Evolutionary conservation across 1,140 invertebrate species (phyloP), one percentile per base, ranked within the genome.

Genomic region (Plectrocnemia conspersa): DNA sequence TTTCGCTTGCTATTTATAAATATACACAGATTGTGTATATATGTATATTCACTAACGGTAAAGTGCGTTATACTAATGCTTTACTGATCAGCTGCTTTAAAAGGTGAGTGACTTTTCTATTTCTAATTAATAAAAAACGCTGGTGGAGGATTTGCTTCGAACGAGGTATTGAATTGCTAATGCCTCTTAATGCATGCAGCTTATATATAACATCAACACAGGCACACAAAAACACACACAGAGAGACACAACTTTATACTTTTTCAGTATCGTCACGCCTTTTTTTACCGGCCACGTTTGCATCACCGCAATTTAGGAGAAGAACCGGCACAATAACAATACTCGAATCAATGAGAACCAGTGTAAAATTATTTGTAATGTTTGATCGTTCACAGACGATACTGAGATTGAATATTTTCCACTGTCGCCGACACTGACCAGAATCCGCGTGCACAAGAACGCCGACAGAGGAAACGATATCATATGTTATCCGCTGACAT

Each of bases 391-490:
- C 80, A 75, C 82, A 83, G 82, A 83, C 75, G 78, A 81, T 64
- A 70, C 81, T 42, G 80, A 82, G 72, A 81, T 88, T 62, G 85
- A 89, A 74, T 89, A 88, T 71, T 86, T 88, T 69, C 86, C 87
- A 61, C 85, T 89, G 60, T 85, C 86, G 49, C 79, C 86, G 27
- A 87, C 84, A 48, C 70, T 89, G 63, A 89, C 85, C 55, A 82
- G 84, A 73, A 88, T 89, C 64, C 80, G 85, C 66, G 80, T 88
- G 15, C 84, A 85, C 66, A 86, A 82, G 68, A 82, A 77, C 49
- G 70, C 66, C 25, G 60, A 65, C 15, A 67, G 71, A 53, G 50
- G 52, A 22, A 65, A 64, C 52, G 77, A 82, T 70, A 74, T 80
- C 10, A 65, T 81, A 35, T 82, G 79, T 63, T 82, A 81, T 66